These are phyloP conservation scores for Pollimyrus isidori DNA, from an alignment of 2,113 vertebrate genomes.

Conservation along the genomic window DNA sequence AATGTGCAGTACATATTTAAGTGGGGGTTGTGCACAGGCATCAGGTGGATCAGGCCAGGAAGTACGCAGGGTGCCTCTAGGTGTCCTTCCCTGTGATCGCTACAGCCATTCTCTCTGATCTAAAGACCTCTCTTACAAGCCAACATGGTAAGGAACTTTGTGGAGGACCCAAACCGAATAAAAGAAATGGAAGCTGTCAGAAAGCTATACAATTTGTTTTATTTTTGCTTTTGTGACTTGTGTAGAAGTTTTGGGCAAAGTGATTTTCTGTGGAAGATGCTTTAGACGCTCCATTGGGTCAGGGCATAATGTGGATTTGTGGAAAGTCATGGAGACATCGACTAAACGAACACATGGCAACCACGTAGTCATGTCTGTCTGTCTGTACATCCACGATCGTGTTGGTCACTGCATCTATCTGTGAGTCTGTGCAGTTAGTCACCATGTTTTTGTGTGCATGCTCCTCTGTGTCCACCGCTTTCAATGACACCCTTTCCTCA, in stretches of 20 bases:
- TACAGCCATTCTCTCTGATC: not conserved
- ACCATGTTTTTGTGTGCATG: not conserved
- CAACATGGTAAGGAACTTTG: slow-evolving; percentile 20
- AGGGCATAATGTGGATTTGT: not conserved
- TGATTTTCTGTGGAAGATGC: not conserved
- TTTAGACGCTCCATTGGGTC: not conserved
- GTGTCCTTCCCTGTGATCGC: not conserved
- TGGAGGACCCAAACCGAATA: not conserved
- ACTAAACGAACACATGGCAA: not conserved
- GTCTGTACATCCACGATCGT: not conserved
- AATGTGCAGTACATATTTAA: slow-evolving; percentile 16
- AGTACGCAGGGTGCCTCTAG: not conserved
- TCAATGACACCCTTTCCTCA: not conserved
- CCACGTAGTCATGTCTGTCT: not conserved
- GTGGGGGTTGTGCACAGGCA: not conserved
- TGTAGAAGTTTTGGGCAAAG: slow-evolving; percentile 1
- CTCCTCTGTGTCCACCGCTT: not conserved
- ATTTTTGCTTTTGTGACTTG: not conserved
- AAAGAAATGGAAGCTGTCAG: not conserved
- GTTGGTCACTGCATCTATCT: not conserved
- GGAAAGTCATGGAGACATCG: not conserved
- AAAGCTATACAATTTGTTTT: not conserved
- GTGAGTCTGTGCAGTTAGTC: not conserved
- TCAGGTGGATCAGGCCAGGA: slow-evolving; percentile 5
- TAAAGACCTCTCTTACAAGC: not conserved